Percentiles rank a stretch among this genome's conserved stretches.
Conservation (phyloP, 2,888 invertebrate genomes). For the Onthophagus sagittarius region DNA sequence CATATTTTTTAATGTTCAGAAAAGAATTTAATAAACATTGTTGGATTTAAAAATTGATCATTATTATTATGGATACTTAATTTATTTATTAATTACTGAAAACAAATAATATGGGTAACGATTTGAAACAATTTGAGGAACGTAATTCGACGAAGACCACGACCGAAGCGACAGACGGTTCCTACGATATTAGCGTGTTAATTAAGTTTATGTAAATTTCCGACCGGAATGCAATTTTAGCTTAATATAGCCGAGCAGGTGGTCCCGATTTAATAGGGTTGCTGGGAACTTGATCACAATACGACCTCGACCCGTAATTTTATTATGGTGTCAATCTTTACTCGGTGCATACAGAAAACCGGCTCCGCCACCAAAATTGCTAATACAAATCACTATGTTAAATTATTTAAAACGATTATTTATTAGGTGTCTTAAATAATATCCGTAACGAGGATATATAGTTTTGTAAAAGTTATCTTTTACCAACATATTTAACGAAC, state of each 20-base stretch:
- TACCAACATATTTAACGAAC: too few species aligned
- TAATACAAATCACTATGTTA: not conserved
- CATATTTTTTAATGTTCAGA: too few species aligned
- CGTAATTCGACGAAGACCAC: not conserved
- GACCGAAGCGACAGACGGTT: not conserved
- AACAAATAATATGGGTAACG: not conserved
- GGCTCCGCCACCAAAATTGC: not conserved
- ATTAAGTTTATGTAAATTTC: constrained; percentile 25
- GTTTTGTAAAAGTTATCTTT: too few species aligned
- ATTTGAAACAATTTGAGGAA: not conserved
- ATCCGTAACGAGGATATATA: too few species aligned
- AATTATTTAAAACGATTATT: too few species aligned
- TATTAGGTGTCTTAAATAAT: too few species aligned
- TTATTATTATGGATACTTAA: too few species aligned
- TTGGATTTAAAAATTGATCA: too few species aligned
- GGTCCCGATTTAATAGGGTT: not conserved
- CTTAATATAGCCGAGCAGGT: constrained; percentile 20
- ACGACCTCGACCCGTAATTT: not conserved
- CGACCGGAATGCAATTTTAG: constrained; percentile 20
- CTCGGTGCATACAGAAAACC: not conserved
- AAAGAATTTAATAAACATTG: too few species aligned
- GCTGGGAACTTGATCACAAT: not conserved
- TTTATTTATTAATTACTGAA: too few species aligned
- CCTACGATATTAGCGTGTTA: constrained; percentile 19
- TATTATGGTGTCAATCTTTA: not conserved